Conservation (phyloP, 2,888 invertebrate species). For the Dynastes hyllus region DNA sequence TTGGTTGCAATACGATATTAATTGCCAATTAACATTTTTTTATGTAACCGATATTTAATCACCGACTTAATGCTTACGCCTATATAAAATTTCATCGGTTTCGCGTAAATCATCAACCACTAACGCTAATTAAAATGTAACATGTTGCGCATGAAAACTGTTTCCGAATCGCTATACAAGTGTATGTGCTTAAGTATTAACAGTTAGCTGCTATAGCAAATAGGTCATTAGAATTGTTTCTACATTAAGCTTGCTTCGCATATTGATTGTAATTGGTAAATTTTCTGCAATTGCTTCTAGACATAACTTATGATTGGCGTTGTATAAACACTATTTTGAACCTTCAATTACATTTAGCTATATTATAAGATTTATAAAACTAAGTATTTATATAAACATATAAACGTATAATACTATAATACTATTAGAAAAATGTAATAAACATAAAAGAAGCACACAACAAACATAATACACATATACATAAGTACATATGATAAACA, state of each 20-base stretch:
- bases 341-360: too few relatives aligned
- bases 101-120: neutral
- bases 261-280: slow-evolving; percentile 20
- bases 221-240: slow-evolving; percentile 36
- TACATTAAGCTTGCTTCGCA: slow-evolving; percentile 26
- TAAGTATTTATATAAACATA: too few relatives aligned
- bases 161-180: neutral
- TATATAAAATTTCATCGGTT: neutral
- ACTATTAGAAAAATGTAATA: too few relatives aligned
- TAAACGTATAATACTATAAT: too few relatives aligned
- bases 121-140: neutral
- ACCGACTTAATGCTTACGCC: neutral
- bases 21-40: slow-evolving; percentile 16
- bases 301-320: neutral
- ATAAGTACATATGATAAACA: too few relatives aligned
- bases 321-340: too few relatives aligned
- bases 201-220: slow-evolving; percentile 8
- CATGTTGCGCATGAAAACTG: neutral
- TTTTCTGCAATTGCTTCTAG: neutral
- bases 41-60: neutral
- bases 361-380: too few relatives aligned
- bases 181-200: neutral
- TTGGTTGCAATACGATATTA: slow-evolving; percentile 4
- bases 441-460: too few relatives aligned
- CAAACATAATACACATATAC: too few relatives aligned